Conservation (phyloP, 2,113 vertebrate genomes). For the Dicrurus megarhynchus region DNA sequence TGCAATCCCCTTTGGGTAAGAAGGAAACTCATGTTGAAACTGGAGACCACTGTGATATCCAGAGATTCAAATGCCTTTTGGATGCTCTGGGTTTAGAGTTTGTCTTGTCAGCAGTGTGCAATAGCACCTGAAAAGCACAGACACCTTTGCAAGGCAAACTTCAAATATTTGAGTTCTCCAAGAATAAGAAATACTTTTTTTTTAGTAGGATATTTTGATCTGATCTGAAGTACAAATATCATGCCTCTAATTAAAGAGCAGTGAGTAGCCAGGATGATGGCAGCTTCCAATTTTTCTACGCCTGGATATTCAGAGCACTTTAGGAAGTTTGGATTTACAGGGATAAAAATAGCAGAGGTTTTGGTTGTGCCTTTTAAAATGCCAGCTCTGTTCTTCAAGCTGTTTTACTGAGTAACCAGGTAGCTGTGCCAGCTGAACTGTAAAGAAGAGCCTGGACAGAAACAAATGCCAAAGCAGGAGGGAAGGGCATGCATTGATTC, state of each 20-base stretch:
- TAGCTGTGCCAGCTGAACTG: conserved; percentile 29
- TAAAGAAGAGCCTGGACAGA: background rate
- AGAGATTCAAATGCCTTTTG: background rate
- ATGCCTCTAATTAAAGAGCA: background rate
- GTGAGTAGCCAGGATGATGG: fast-evolving
- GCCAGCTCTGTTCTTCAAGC: background rate
- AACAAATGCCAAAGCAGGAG: conserved; percentile 40
- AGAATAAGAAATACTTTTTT: background rate
- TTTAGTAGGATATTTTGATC: background rate
- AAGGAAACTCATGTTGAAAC: background rate
- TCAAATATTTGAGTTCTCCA: background rate
- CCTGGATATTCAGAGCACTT: background rate
- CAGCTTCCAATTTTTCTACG: background rate
- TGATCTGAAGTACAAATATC: background rate
- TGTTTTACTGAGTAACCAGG: background rate
- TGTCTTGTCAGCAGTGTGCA: background rate
- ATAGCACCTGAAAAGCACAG: background rate
- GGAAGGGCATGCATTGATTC: conserved; percentile 35
- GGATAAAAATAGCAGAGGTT: background rate
- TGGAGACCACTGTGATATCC: background rate
- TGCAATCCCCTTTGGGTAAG: background rate
- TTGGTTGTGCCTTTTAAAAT: background rate
- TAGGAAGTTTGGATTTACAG: background rate
- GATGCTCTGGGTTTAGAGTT: background rate
- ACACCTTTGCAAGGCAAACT: background rate